phyloP scores from a whole-genome alignment of 2,888 invertebrate genomes.

The Frankliniella intonsa region DNA sequence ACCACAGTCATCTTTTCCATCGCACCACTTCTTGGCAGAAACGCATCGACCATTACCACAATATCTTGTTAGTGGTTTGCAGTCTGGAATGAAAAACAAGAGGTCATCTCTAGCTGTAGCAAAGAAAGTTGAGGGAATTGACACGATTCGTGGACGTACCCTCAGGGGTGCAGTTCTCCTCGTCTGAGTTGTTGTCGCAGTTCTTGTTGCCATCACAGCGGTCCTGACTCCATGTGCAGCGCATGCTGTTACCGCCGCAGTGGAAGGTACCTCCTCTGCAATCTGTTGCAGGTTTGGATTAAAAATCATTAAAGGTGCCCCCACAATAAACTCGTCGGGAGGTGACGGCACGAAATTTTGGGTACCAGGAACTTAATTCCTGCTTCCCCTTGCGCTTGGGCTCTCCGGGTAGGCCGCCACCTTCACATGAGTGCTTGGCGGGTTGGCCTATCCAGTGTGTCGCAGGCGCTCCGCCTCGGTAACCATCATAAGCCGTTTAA shows the following conservation, averaged over 20 bases:
- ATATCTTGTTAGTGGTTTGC: slow-evolving; percentile 2
- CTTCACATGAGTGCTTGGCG: too few species aligned
- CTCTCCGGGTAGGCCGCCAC: too few species aligned
- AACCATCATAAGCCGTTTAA: too few species aligned
- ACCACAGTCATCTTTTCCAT: slow-evolving; percentile 68
- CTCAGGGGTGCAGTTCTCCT: slow-evolving; percentile 12
- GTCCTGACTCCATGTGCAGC: slow-evolving; percentile 13
- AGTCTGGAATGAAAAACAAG: slow-evolving; percentile 45
- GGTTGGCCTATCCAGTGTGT: too few species aligned
- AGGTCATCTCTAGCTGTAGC: background rate
- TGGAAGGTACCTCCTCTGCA: background rate
- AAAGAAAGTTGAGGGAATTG: background rate
- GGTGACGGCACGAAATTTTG: too few species aligned
- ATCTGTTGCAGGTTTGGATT: background rate
- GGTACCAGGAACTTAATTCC: too few species aligned
- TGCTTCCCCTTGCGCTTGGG: background rate
- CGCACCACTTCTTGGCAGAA: slow-evolving; percentile 69
- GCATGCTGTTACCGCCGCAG: slow-evolving; percentile 8
- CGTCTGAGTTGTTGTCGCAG: slow-evolving; percentile 9
- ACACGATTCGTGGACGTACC: background rate
- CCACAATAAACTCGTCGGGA: too few species aligned
- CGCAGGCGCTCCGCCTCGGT: too few species aligned
- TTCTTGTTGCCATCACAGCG: slow-evolving; percentile 10
- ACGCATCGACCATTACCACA: slow-evolving; percentile 51
- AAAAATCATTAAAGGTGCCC: background rate